Conservation (phyloP, 2,113 vertebrate species). For the Scomber japonicus region DNA sequence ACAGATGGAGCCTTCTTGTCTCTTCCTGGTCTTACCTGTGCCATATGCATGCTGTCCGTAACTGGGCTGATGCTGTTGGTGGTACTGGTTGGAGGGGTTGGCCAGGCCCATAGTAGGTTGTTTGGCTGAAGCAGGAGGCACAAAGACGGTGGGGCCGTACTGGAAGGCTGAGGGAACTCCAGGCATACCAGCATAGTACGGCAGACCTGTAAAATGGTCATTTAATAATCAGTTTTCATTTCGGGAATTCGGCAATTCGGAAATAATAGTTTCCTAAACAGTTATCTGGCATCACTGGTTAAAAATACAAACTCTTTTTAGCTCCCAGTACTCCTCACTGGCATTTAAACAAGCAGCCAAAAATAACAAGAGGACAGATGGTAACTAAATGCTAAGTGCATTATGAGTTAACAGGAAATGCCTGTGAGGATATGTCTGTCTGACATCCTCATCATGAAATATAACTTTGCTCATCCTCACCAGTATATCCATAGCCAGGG, state of each 20-base stretch:
- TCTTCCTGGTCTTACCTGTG: slow-evolving; percentile 83
- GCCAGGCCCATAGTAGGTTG: slow-evolving; percentile 90
- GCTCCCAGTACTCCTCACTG: background rate
- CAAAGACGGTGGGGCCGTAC: slow-evolving; percentile 95
- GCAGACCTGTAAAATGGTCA: slow-evolving; percentile 80
- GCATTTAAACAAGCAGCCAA: background rate
- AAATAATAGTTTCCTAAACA: background rate
- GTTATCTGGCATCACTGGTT: too few relatives aligned
- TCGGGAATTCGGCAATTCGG: too few relatives aligned
- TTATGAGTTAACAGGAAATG: background rate
- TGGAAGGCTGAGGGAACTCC: slow-evolving; percentile 96
- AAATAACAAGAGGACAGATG: background rate
- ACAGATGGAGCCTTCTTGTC: background rate
- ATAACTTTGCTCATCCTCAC: slow-evolving; percentile 37
- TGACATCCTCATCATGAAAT: background rate
- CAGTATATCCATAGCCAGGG: slow-evolving; percentile 96
- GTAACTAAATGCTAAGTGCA: background rate
- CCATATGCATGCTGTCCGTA: slow-evolving; percentile 93
- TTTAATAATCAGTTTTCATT: too few relatives aligned
- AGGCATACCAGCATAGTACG: slow-evolving; percentile 93
- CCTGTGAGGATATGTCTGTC: background rate
- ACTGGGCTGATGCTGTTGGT: slow-evolving; percentile 91
- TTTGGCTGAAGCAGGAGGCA: slow-evolving; percentile 94
- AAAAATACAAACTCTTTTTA: background rate
- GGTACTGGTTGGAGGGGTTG: slow-evolving; percentile 89